Evolutionary conservation across 2,888 invertebrate genomes (phyloP), one percentile per base, ranked within the genome.

Genomic region (Drosophila maculinotata): DNA sequence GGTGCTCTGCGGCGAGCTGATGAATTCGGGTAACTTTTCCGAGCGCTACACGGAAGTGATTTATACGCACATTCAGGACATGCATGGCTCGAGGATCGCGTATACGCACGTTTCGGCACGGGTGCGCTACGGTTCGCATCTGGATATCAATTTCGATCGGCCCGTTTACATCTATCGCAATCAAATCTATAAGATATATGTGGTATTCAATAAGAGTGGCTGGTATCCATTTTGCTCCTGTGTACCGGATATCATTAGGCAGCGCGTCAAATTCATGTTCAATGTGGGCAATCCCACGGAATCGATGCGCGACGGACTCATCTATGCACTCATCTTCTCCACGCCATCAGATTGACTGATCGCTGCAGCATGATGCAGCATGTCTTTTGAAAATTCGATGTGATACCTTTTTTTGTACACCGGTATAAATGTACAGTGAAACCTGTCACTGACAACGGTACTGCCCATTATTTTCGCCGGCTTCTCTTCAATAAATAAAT

Each of bases 71-170:
- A 92, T 97, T 60, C 93, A 96, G 82, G 96, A 96, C 91, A 94
- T 94, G 20, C 95, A 96, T 91, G 96, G 96, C 4, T 95, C 95
- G 44, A 92, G 96, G 3, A 93, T 96, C 79, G 96, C 96, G 0
- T 96, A 96, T 91, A 96, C 95, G 0, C 96, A 96, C 91, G 96
- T 95, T 89, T 95, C 96, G 47, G 95, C 94, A 71, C 93, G 95
- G 71, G 96, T 96, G 68, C 93, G 93, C n/a, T 95, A 94, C 90
- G 93, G 94, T 15, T 94, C 95, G 23, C 92, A 96, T 77, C 93
- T 96, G 56, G 96, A 96, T 91, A 95, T 97, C 79, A 94, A 94
- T 74, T 96, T 96, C 91, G 96, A 96, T 92, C 92, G 96, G 6
- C 95, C 96, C 6, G 94, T 96, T 58, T 95, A 95, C 79, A 95